These are phyloP conservation scores for Papilio demoleus DNA, from an alignment of 2,888 invertebrate species.

Conservation along the genomic window DNA sequence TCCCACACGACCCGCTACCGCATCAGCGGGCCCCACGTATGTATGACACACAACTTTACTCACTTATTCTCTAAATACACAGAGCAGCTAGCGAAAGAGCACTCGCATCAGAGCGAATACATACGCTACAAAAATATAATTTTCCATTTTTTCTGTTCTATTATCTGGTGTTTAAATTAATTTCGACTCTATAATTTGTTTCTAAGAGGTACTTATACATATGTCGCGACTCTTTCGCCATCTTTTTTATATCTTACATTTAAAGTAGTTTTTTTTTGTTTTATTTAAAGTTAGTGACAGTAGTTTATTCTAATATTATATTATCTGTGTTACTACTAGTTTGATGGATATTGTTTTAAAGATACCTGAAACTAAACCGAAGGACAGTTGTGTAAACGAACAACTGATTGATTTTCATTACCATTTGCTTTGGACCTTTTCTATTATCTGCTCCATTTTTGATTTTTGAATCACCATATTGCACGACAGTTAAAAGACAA, in stretches of 20 bases:
- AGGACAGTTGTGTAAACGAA: neutral
- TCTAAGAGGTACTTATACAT: conserved; percentile 50
- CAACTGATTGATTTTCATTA: neutral
- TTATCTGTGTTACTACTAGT: no score
- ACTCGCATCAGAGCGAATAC: conserved; percentile 10
- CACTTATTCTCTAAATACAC: conserved; percentile 48
- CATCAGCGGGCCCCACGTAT: conserved; percentile 70
- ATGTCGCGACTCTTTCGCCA: conserved; percentile 48
- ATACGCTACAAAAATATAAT: neutral
- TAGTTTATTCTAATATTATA: no score
- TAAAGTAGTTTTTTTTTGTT: no score
- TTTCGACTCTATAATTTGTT: conserved; percentile 51
- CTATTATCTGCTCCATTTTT: conserved; percentile 36
- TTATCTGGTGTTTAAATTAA: no score
- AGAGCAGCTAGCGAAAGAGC: conserved; percentile 36
- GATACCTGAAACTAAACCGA: neutral
- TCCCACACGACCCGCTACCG: conserved; percentile 61
- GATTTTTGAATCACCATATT: conserved; percentile 29
- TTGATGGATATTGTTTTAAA: neutral
- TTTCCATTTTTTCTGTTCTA: neutral
- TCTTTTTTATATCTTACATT: conserved; percentile 42
- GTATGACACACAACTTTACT: conserved; percentile 62
- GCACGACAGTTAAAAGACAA: conserved; percentile 45
- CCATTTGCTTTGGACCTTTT: neutral
- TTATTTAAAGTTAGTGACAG: neutral